phyloP scores from a whole-genome alignment of 1,140 invertebrate genomes.

The Drosophila cardini region DNA sequence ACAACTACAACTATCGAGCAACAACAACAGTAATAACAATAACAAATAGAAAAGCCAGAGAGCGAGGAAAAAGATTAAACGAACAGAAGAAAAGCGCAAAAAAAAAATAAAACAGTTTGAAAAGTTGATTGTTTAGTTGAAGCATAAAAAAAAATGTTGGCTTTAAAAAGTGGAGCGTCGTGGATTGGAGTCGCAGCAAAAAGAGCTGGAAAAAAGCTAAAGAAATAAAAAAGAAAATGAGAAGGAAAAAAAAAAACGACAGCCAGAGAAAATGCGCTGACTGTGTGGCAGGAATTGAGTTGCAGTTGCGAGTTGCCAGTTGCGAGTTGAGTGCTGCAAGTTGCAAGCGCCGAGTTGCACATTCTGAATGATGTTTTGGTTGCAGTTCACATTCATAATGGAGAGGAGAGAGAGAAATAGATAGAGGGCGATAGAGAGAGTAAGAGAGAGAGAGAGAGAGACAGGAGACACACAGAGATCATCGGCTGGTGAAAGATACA shows the following conservation, averaged over 20 bases:
- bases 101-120: slow-evolving; percentile 74
- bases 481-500: slow-evolving; percentile 76
- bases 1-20: slow-evolving; percentile 54
- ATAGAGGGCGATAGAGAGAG: slow-evolving; percentile 1
- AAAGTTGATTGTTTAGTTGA: slow-evolving; percentile 84
- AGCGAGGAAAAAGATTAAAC: slow-evolving; percentile 37
- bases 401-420: neutral
- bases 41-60: slow-evolving; percentile 64
- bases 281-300: slow-evolving; percentile 24
- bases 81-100: slow-evolving; percentile 42
- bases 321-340: slow-evolving; percentile 26
- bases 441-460: slow-evolving; percentile 9
- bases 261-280: slow-evolving; percentile 14
- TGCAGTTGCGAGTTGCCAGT: slow-evolving; percentile 32
- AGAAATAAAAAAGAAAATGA: slow-evolving; percentile 2
- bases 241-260: neutral
- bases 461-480: slow-evolving; percentile 16
- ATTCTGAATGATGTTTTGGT: slow-evolving; percentile 56
- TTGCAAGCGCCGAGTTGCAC: slow-evolving; percentile 39
- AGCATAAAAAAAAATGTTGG: slow-evolving; percentile 77
- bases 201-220: slow-evolving; percentile 46
- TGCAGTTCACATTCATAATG: slow-evolving; percentile 20
- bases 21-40: slow-evolving; percentile 42
- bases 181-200: slow-evolving; percentile 59
- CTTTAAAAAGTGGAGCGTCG: slow-evolving; percentile 77